Base-by-base conservation (phyloP, 1,140 invertebrate genomes). In the Gonioctena quinquepunctata region DNA sequence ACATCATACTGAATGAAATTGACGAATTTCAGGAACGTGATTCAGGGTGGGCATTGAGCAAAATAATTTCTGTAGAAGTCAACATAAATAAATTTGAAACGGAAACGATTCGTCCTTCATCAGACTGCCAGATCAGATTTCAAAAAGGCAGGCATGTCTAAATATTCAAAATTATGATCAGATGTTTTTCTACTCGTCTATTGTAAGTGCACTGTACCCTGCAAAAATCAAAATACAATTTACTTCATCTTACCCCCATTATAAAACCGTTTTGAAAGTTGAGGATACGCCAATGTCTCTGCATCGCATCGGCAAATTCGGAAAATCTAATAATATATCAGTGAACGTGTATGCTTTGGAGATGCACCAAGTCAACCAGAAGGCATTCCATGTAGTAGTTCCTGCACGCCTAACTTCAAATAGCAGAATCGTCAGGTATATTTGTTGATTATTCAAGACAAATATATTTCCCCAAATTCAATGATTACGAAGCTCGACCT, bases 351-450 rank as follows among this genome's bases (percentile, higher is more conserved):
- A n/a, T n/a, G n/a, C n/a, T 22, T 42, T 76, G 1, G 50, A 72
- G 49, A 33, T 73, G 16, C n/a, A 42, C 42, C 33, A 66, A 19
- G 25, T 27, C 8, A 19, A 70, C 23, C 50, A 67, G 61, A 59
- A 57, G 4, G 8, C 16, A 18, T 52, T 66, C 33, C 68, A 65
- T 48, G 18, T 7, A 1, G 16, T 42, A 42, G 33, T 42, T 3
- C 33, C 33, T 42, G 7, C 33, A 42, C 33, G 33, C 11, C 8
- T 42, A 42, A 42, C 33, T 11, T 13, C 11, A n/a, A 13, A 62
- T 26, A 78, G 76, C 67, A 67, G 23, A 11, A 72, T 2, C 57
- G 49, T 49, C 78, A 81, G 71, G 68, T 79, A 1, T 78, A 78
- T 68, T 68, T 80, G n/a, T 57, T 79, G 1, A n/a, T 77, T 0